Conservation (phyloP, 2,888 invertebrate species). For the Andrena bicolor region DNA sequence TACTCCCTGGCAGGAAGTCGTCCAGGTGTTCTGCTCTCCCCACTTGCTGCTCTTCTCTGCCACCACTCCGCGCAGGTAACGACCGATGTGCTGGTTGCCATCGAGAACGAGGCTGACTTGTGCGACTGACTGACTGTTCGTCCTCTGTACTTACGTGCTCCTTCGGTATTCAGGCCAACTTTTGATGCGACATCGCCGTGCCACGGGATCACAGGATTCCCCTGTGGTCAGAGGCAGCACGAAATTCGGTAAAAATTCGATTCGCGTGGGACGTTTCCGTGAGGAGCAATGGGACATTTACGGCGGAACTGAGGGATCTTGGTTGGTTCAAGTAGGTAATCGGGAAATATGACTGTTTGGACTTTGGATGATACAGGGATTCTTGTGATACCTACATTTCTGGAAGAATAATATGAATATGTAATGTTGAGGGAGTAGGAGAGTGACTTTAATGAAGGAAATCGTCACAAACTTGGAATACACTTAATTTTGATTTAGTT, state of each 20-base stretch:
- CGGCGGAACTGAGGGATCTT: no score
- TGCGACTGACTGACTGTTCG: slow-evolving; percentile 69
- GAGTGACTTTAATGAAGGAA: no score
- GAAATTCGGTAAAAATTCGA: slow-evolving; percentile 16
- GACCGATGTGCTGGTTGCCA: slow-evolving; percentile 73
- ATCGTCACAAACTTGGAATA: no score
- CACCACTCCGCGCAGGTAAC: slow-evolving; percentile 63
- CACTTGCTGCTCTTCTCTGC: slow-evolving; percentile 62
- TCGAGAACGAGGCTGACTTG: slow-evolving; percentile 71
- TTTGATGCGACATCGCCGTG: slow-evolving; percentile 49
- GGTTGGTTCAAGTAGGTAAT: no score
- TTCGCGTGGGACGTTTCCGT: neutral
- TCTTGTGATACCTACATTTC: no score
- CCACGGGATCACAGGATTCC: slow-evolving; percentile 25
- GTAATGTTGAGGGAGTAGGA: no score
- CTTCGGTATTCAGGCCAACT: slow-evolving; percentile 74
- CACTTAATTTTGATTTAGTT: no score
- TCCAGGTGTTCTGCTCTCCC: slow-evolving; percentile 78
- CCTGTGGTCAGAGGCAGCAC: slow-evolving; percentile 21
- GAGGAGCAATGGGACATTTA: no score
- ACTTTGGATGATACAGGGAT: no score
- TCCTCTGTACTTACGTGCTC: slow-evolving; percentile 55
- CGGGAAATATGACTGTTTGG: no score
- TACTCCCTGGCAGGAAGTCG: slow-evolving; percentile 79
- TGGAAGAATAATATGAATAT: no score